Base-by-base conservation (phyloP, 2,888 invertebrate genomes). In the Mythimna albipuncta region DNA sequence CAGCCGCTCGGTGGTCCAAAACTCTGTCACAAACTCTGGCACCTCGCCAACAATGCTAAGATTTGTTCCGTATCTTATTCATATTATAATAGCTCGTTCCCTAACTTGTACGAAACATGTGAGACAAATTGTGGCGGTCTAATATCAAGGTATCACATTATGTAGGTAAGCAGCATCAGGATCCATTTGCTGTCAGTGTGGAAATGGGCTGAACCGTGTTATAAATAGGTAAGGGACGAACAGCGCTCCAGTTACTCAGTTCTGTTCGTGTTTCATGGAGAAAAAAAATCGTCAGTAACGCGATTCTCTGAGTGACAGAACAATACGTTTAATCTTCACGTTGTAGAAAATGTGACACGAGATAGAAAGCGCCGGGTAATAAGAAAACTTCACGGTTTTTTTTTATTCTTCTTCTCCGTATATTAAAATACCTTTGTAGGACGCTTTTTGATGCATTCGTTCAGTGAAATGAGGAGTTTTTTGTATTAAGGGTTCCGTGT, bases 251-350 rank as follows among this genome's bases (percentile, higher is more conserved):
- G 93, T 94, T 93, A 90, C 94, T 81, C 83, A 86, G 86, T 85
- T 92, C 92, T 6, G 86, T 85, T 92, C 92, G 74, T 77, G 87
- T 94, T 92, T 91, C 92, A 88, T 87, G 90, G 90, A 89, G 90
- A 92, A 92, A 91, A 92, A 91, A 93, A 92, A 89, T 86, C 92
- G 92, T 92, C 91, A 91, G 95, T 93, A 94, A 94, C 91, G 89
- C 90, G 94, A 95, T 91, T 92, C 93, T 85, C 86, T 91, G 92
- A 92, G 91, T 94, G 93, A 93, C 94, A 90, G 92, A 91, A 94
- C 93, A 95, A 94, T 94, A 91, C 91, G 90, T 93, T 94, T 94
- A 94, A 94, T 95, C 93, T 94, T 91, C 92, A 89, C 90, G 89
- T 87, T 85, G 90, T 89, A 86, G 90, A 91, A 92, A 92, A 91